Percentiles rank a stretch among this genome's conserved stretches.
phyloP scores from a whole-genome alignment of 2,113 vertebrate genomes.

The Acanthochromis polyacanthus region DNA sequence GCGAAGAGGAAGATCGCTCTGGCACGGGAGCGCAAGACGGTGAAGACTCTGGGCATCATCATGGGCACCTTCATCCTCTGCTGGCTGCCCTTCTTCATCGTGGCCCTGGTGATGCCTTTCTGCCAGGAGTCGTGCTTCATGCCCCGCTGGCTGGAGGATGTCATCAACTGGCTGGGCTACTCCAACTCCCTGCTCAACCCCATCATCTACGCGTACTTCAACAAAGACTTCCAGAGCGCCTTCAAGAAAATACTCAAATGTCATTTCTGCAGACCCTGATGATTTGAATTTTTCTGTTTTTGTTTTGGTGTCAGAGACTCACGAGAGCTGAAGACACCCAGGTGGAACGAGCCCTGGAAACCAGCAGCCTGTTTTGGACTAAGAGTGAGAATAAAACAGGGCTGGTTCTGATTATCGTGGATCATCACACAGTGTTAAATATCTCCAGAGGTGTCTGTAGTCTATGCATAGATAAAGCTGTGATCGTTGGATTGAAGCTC shows the following conservation, averaged over 20 bases:
- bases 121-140: slow-evolving; percentile 90
- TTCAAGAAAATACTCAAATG: slow-evolving; percentile 98
- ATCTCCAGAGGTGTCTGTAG: slow-evolving; percentile 52
- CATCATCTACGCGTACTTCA: slow-evolving; percentile 99
- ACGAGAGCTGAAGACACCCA: background rate
- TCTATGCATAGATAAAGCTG: slow-evolving; percentile 64
- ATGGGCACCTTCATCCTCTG: slow-evolving; percentile 99
- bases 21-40: slow-evolving; percentile 95
- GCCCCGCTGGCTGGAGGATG: slow-evolving; percentile 90
- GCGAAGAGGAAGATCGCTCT: slow-evolving; percentile 93
- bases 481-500: slow-evolving; percentile 56
- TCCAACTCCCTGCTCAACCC: slow-evolving; percentile 98
- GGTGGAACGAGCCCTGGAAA: background rate
- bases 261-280: slow-evolving; percentile 91
- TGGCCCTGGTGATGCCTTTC: slow-evolving; percentile 94
- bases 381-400: slow-evolving; percentile 1
- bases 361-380: background rate
- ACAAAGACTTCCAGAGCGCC: slow-evolving; percentile 98
- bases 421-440: slow-evolving; percentile 32
- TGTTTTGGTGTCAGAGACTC: slow-evolving; percentile 3
- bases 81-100: slow-evolving; percentile 98
- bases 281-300: background rate
- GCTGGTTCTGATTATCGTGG: slow-evolving; percentile 22
- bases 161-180: slow-evolving; percentile 98
- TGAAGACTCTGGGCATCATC: slow-evolving; percentile 97